These are phyloP conservation scores for Florisuga fusca DNA, from an alignment of 2,797 vertebrate species.

Conservation along the genomic window DNA sequence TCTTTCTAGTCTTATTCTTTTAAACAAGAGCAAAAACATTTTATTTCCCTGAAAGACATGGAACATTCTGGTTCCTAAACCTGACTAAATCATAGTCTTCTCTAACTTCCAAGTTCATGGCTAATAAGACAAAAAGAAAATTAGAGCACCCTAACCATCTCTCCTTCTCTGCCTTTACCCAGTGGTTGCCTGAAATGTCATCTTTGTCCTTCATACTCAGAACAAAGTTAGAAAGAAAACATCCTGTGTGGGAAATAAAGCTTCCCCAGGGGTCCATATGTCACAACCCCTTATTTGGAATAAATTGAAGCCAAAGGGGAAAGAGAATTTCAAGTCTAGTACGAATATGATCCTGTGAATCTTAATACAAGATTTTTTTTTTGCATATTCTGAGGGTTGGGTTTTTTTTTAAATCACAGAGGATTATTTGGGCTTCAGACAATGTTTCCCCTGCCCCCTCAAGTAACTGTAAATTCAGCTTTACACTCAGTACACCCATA, in stretches of 20 bases:
- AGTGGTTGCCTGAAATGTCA: constrained; percentile 16
- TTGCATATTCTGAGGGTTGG: background rate
- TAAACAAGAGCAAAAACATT: constrained; percentile 20
- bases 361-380: background rate
- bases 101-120: background rate
- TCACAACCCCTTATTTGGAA: background rate
- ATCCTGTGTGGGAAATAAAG: background rate
- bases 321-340: background rate
- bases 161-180: constrained; percentile 26
- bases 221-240: background rate
- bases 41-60: constrained; percentile 5
- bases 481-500: background rate
- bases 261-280: fast-evolving
- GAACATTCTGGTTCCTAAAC: constrained; percentile 1
- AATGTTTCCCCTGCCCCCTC: background rate
- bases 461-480: constrained; percentile 17
- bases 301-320: background rate
- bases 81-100: background rate
- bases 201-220: background rate
- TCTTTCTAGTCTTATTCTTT: background rate
- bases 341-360: background rate
- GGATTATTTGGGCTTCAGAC: background rate
- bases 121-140: constrained; percentile 43
- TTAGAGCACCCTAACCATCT: background rate
- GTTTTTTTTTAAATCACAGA: background rate